phyloP scores from a whole-genome alignment of 2,888 invertebrate species.

The Rhorus exstirpatorius region DNA sequence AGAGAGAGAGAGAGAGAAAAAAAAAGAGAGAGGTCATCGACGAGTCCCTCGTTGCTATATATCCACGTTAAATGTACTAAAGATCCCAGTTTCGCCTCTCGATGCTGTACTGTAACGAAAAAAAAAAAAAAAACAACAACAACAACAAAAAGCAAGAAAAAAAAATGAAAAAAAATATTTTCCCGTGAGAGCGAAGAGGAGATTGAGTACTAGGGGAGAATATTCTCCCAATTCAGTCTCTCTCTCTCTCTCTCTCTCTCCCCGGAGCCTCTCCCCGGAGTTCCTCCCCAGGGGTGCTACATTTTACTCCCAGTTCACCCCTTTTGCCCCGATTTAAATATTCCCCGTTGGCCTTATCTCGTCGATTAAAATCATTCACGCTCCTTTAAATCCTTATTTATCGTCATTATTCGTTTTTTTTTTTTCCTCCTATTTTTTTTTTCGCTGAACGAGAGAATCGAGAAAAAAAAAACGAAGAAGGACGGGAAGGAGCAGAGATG shows the following conservation, averaged over 20 bases:
- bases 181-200: not conserved
- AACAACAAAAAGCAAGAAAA: slow-evolving; percentile 17
- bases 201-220: slow-evolving; percentile 44
- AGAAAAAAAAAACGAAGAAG: not conserved
- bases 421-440: too few relatives aligned
- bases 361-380: slow-evolving; percentile 61
- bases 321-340: slow-evolving; percentile 53
- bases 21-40: slow-evolving; percentile 57
- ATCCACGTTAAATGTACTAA: slow-evolving; percentile 44
- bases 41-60: slow-evolving; percentile 37
- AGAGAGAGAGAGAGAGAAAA: not conserved
- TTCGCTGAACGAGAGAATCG: not conserved
- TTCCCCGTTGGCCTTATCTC: slow-evolving; percentile 51
- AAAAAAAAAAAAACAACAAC: not conserved
- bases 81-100: slow-evolving; percentile 26
- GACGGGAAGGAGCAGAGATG: too few relatives aligned
- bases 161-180: slow-evolving; percentile 29
- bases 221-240: too few relatives aligned
- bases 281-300: slow-evolving; percentile 12
- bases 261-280: not conserved
- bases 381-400: slow-evolving; percentile 54
- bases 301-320: not conserved
- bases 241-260: too few relatives aligned
- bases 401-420: slow-evolving; percentile 12
- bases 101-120: slow-evolving; percentile 32